Conservation (phyloP, 2,797 vertebrate species). For the Manis javanica region DNA sequence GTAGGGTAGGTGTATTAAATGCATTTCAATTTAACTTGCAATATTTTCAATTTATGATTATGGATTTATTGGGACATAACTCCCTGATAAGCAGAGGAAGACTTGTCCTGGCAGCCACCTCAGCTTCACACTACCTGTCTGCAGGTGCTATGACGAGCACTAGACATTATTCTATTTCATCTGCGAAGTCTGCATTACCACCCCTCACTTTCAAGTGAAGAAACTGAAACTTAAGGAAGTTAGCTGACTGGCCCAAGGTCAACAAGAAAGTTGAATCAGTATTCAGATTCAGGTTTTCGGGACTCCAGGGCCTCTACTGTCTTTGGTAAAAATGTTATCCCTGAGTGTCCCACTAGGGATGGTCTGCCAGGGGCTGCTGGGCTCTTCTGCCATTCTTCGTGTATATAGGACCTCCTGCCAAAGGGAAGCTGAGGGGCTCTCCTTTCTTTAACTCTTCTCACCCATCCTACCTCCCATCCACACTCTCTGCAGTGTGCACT, state of each 20-base stretch:
- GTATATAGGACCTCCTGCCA: neutral
- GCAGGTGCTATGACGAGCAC: neutral
- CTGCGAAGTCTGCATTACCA: fast-evolving
- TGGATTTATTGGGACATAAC: too few species aligned
- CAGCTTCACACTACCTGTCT: fast-evolving
- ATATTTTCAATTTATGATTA: neutral
- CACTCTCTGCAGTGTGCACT: fast-evolving
- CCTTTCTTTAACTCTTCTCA: neutral
- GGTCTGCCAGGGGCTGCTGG: neutral
- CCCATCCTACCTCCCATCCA: neutral
- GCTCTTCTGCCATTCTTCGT: neutral
- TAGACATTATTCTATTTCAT: neutral
- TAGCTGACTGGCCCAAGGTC: neutral
- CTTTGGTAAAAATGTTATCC: neutral
- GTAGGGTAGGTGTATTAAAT: neutral
- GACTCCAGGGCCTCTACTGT: neutral
- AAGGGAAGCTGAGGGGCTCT: neutral
- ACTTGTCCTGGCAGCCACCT: neutral
- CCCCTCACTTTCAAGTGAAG: neutral
- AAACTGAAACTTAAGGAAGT: neutral
- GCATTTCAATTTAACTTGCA: neutral
- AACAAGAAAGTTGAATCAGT: neutral
- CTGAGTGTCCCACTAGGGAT: neutral
- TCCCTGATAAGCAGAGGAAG: neutral
- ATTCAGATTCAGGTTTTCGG: neutral